Evolutionary conservation across 2,888 invertebrate species (phyloP), one percentile per base, ranked within the genome.

Genomic region (Baccha elongata): DNA sequence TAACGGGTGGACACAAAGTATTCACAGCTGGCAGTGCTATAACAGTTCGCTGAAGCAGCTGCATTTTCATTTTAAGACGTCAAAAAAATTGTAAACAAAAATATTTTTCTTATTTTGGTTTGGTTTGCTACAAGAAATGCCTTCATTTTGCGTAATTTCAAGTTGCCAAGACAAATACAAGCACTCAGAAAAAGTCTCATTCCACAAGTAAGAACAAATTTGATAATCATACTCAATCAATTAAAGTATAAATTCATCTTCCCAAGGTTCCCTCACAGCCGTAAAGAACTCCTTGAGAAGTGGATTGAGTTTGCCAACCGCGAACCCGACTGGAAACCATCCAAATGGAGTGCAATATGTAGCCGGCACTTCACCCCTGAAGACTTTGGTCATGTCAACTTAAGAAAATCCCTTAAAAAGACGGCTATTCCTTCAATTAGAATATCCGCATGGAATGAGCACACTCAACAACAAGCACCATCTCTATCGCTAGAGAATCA

Each of bases 301-400:
- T 91, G 91, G 91, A 87, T 88, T 53, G 87, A 88, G 7, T 91
- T 91, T 60, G 88, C 89, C 0, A 88, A 87, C 48, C 88, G 91
- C 7, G 88, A 86, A 6, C 76, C 85, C 0, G 84, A 87, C 15
- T 91, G 91, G 91, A 88, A 88, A 69, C 91, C 91, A 3, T 89
- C 89, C 1, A 88, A 89, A 60, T 91, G 91, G 90, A 90, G 90
- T 58, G 87, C 91, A 0, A 86, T 91, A 5, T 91, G 91, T 81
- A 90, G 91, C 81, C 88, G 89, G 0, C 91, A 91, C 65, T 91
- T 91, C 78, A 53, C 85, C 0, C 87, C 88, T 1, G 84, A 86
- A 0, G 91, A 91, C 79, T 91, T 90, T 71, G 87, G 87, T 0
- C 88, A 88, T 67, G 76, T 86, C 11, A 87, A 88, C 71, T 88